Evolutionary conservation across 1,140 invertebrate genomes (phyloP), one percentile per base, ranked within the genome.

Genomic region (Caenorhabditis tropicalis): DNA sequence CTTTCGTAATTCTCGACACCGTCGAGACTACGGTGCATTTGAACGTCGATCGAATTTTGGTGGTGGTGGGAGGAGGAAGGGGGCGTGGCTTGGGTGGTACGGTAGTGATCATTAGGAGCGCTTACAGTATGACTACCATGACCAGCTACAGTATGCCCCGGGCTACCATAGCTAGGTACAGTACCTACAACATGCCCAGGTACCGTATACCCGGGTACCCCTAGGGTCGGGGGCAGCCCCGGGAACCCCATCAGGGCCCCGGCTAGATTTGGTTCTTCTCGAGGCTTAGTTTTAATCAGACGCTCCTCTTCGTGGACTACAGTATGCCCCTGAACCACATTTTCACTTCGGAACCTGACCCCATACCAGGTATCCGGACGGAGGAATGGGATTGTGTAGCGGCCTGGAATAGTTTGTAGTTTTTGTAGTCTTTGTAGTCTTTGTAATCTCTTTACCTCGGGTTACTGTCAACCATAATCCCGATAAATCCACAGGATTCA

Each of bases 321-420:
- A 5, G 60, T 74, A 58, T 74, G 82, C 29, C 81, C 53, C 43
- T 82, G 81, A 19, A 84, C 43, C 12, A 79, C 51, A 65, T 90
- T 89, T 79, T 89, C 86, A 51, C 86, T 83, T 56, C 86, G 65
- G 53, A 89, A 90, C 19, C 48, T 27, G 16, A 90, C 79, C 5
- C 89, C 89, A 70, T 91, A 90, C 89, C 89, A 90, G 36, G 80
- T 83, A 24, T 88, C 86, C 10, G 89, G 89, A 21, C 86, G 84
- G 53, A 90, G 82, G 51, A 88, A 91, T 65, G 89, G 89, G 74
- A 90, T 86, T 7, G 89, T 90, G 84, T 90, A 90, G 24, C 88
- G 74, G n/a, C 89, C 89, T 90, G 51, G 81, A 90, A 87, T 15
- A 29, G 2, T 79, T 19, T 65, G 12, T 12, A 7, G 5, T 29